Evolutionary conservation across 2,888 invertebrate species (phyloP).

Genomic region (Merodon equestris): DNA sequence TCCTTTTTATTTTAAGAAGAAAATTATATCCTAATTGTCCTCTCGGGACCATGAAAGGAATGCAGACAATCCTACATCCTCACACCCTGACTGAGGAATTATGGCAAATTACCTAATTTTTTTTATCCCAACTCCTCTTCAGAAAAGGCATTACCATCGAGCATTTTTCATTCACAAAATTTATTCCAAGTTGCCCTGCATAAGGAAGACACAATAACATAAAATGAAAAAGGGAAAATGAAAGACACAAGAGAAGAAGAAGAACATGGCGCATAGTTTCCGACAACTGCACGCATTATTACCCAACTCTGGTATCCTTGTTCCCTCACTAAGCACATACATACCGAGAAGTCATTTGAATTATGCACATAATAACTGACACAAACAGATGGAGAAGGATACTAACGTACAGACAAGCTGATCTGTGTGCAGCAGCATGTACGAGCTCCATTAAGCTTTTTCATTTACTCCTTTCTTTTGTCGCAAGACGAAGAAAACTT

Average conservation of each 20-base stretch:
- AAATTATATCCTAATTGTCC: slow-evolving; percentile 48
- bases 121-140: slow-evolving; percentile 21
- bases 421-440: slow-evolving; percentile 12
- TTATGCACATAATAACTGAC: slow-evolving; percentile 68
- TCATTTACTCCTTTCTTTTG: not conserved
- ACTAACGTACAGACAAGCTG: slow-evolving; percentile 35
- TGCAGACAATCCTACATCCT: not conserved
- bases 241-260: slow-evolving; percentile 4
- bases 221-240: slow-evolving; percentile 11
- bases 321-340: slow-evolving; percentile 18
- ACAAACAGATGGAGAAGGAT: slow-evolving; percentile 45
- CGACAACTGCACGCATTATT: slow-evolving; percentile 64
- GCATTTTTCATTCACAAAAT: slow-evolving; percentile 60
- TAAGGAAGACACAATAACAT: not conserved
- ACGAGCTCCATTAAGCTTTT: not conserved
- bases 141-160: slow-evolving; percentile 56
- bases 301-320: slow-evolving; percentile 26
- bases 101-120: slow-evolving; percentile 60
- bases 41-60: slow-evolving; percentile 4
- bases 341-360: slow-evolving; percentile 30
- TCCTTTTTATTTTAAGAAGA: slow-evolving; percentile 21
- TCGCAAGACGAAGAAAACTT: not conserved
- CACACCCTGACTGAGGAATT: not conserved
- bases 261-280: slow-evolving; percentile 34
- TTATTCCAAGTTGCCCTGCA: slow-evolving; percentile 43